Percentiles rank a stretch among this genome's conserved stretches.
Evolutionary conservation across 2,113 vertebrate genomes (phyloP).

Genomic region (Mirza zaza): DNA sequence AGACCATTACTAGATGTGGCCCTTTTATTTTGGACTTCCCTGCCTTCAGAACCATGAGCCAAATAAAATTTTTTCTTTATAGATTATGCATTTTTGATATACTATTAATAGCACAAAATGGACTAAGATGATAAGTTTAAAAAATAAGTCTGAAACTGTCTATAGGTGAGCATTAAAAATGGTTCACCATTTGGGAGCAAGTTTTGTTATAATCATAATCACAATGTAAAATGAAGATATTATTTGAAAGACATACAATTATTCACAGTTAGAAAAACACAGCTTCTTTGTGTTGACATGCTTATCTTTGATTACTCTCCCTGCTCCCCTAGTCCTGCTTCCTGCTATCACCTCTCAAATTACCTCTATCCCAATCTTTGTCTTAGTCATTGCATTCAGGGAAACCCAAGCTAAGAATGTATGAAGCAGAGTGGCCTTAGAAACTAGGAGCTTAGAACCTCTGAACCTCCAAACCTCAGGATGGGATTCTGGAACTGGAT

Average conservation of each 20-base stretch:
- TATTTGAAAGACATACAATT: background rate
- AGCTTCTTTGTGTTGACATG: background rate
- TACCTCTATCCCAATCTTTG: background rate
- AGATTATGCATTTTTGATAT: background rate
- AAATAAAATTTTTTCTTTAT: background rate
- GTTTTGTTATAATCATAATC: background rate
- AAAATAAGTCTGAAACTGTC: background rate
- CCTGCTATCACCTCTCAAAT: background rate
- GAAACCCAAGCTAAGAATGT: background rate
- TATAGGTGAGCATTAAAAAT: background rate
- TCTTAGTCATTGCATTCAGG: background rate
- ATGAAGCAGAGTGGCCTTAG: background rate
- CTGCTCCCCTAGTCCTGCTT: background rate
- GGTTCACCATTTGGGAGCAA: background rate
- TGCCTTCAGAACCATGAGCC: background rate
- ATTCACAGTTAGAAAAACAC: background rate
- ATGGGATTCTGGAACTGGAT: background rate
- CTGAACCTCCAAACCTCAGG: background rate
- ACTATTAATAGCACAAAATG: background rate
- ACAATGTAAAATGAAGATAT: background rate
- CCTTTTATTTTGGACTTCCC: background rate
- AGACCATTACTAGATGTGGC: background rate
- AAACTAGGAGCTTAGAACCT: background rate
- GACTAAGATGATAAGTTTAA: background rate
- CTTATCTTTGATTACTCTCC: background rate